A percentile compares a stretch with the other conserved stretches of the same genome.
Evolutionary conservation across 1,140 invertebrate species (phyloP).

Genomic region (Conopomorpha cramerella): DNA sequence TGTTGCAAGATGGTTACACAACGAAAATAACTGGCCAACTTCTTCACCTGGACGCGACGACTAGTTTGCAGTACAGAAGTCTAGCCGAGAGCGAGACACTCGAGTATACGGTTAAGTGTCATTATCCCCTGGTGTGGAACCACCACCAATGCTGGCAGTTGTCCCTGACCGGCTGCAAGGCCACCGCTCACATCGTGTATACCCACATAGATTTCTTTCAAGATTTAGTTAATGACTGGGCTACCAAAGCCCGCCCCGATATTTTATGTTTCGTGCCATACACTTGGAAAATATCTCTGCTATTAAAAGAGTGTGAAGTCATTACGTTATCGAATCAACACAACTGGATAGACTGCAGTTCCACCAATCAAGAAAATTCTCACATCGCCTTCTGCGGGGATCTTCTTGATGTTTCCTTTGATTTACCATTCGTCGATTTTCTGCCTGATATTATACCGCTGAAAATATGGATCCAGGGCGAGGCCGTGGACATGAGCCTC

Average conservation of each 20-base stretch:
- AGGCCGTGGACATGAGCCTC: conserved; percentile 86
- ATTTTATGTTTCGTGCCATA: conserved; percentile 95
- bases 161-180: conserved; percentile 91
- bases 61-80: conserved; percentile 90
- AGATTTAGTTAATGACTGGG: conserved; percentile 96
- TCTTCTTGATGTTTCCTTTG: conserved; percentile 89
- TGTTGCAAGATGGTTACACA: conserved; percentile 81
- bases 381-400: conserved; percentile 93
- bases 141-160: conserved; percentile 92
- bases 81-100: conserved; percentile 92
- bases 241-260: conserved; percentile 86
- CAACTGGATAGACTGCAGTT: conserved; percentile 99
- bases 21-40: conserved; percentile 92
- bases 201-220: conserved; percentile 95
- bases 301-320: conserved; percentile 95
- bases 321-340: conserved; percentile 94
- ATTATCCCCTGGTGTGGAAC: conserved; percentile 93
- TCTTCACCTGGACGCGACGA: conserved; percentile 91
- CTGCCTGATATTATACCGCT: conserved; percentile 84
- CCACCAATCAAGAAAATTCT: conserved; percentile 92
- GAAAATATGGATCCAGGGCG: conserved; percentile 93
- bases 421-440: conserved; percentile 91
- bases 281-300: conserved; percentile 90
- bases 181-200: conserved; percentile 89
- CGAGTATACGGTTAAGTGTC: conserved; percentile 85